Evolutionary conservation across 30 jellyfish, hydroid and myxozoan species (phyloP), one percentile per base, ranked within the genome.

Genomic region (Rhopilema esculentum): DNA sequence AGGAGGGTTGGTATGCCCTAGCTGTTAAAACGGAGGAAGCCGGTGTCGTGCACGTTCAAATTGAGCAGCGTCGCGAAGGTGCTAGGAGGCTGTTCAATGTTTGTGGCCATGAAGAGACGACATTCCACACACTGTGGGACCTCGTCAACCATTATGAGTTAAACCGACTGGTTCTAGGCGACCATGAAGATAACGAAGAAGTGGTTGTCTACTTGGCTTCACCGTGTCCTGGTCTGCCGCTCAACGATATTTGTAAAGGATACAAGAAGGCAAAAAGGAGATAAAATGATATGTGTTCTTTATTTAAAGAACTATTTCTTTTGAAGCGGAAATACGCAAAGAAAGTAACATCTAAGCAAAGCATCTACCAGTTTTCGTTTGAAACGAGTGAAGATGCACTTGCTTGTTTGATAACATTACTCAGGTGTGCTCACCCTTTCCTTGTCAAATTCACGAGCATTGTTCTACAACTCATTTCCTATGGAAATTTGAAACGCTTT

Each of bases 201-300:
- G 87, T n/a, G 1, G 64, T 53, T 2, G 92, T 24, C 22, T 84
- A 28, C 27, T 72, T 84, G 17, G 53, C 30, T 18, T 50, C 30
- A 21, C 87, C 87, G 15, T 84, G 92, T 24, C 92, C 92, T 4
- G 76, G 52, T 8, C 32, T 84, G 66, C 92, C 92, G 23, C 62
- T 84, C 65, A 84, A 84, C 31, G 86, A 50, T 19, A 84, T 84
- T 17, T 84, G 92, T 28, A 49, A 49, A 1, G 92, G 92, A 20
- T 84, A 84, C 31, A 84, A 53, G 29, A 70, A 61, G 0, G 90
- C 52, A 49, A 66, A 67, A 66, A 66, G 72, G 21, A 80, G 64
- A 29, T 19, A 70, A 70, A 24, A 70, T 16, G 19, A 25, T 8
- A 8, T 15, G 8, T 0, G 30, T 20, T 23, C 48, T 17, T 23